phyloP scores from a whole-genome alignment of 1,140 invertebrate species.

The Leptinotarsa defecta region DNA sequence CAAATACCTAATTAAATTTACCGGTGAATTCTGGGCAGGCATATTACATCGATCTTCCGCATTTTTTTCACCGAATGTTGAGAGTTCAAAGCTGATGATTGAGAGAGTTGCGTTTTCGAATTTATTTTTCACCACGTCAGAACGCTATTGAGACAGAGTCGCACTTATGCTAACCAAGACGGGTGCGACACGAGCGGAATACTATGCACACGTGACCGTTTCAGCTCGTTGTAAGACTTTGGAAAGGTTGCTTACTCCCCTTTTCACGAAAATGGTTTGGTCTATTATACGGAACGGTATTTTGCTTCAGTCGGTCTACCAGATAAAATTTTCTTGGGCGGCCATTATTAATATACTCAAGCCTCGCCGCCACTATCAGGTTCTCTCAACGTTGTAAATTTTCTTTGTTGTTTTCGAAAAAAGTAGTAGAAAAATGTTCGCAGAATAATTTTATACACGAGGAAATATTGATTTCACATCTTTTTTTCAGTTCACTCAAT shows the following conservation, averaged over 20 bases:
- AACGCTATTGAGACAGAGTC: conserved; percentile 27
- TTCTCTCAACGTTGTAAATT: no score
- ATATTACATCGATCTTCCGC: no score
- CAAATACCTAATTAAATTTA: no score
- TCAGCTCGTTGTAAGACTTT: conserved; percentile 47
- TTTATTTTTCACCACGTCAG: conserved; percentile 41
- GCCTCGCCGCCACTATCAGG: no score
- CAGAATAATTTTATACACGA: no score
- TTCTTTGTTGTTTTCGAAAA: no score
- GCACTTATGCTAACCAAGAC: conserved; percentile 22
- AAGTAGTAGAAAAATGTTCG: no score
- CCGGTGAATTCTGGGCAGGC: no score
- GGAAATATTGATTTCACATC: no score
- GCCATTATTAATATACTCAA: conserved; percentile 3
- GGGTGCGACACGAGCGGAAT: conserved; percentile 29
- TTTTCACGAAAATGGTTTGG: conserved; percentile 53
- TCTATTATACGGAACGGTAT: conserved; percentile 51
- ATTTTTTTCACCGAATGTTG: no score
- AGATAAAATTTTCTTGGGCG: conserved; percentile 43
- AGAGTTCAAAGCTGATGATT: background rate
- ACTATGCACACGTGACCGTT: conserved; percentile 47
- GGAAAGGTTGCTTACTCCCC: conserved; percentile 50
- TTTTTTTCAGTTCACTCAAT: no score
- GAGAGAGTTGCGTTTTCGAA: conserved; percentile 17
- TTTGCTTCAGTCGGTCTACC: conserved; percentile 43